These are phyloP conservation scores for Chiloscyllium plagiosum DNA, from an alignment of 2,113 vertebrate genomes.

Conservation along the genomic window DNA sequence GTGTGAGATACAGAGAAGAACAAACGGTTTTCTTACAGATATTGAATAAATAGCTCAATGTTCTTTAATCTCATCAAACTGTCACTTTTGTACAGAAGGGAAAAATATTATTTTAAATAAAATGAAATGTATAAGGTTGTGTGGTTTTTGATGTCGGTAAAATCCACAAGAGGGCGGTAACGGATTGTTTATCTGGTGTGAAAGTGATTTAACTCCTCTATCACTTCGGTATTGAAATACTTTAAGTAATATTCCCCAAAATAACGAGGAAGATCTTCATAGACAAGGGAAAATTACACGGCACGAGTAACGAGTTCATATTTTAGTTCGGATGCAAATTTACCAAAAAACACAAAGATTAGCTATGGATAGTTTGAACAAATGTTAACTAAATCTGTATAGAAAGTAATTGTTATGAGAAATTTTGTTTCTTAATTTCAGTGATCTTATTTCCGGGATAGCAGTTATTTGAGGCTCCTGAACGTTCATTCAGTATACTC, in stretches of 20 bases:
- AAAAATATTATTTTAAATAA: conserved; percentile 12
- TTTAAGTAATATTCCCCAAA: neutral
- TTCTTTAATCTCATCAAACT: neutral
- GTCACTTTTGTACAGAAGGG: neutral
- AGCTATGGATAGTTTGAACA: neutral
- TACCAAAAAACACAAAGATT: neutral
- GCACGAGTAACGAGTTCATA: neutral
- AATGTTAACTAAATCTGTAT: neutral
- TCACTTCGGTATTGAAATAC: neutral
- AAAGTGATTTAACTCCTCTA: conserved; percentile 33
- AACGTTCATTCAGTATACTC: neutral
- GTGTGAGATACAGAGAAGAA: conserved; percentile 43
- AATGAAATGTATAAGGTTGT: conserved; percentile 20
- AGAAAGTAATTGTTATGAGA: neutral
- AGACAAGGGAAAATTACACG: neutral
- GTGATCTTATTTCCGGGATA: neutral
- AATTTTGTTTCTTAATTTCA: neutral
- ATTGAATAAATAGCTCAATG: conserved; percentile 38
- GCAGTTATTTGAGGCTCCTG: neutral
- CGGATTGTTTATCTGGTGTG: conserved; percentile 26
- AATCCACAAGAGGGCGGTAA: conserved; percentile 36
- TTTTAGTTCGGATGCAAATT: neutral
- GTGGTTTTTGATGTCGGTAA: neutral
- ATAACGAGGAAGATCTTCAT: neutral
- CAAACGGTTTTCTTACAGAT: conserved; percentile 41